phyloP scores from a whole-genome alignment of 1,140 invertebrate species.

The Apis laboriosa region DNA sequence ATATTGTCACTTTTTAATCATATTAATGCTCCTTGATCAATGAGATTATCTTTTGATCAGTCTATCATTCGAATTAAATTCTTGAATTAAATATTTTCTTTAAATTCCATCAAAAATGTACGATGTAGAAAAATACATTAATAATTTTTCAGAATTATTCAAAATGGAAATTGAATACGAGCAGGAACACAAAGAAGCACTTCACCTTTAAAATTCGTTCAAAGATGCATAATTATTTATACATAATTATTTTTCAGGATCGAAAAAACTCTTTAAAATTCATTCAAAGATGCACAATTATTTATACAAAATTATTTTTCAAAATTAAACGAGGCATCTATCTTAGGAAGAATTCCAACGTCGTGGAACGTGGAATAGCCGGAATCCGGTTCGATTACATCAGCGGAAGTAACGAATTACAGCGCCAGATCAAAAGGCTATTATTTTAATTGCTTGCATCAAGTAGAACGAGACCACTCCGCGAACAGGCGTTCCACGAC shows the following conservation, averaged over 20 bases:
- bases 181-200: too few species aligned
- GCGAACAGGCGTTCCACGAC: slow-evolving; percentile 17
- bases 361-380: not conserved
- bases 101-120: too few species aligned
- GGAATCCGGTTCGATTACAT: slow-evolving; percentile 2
- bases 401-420: slow-evolving; percentile 8
- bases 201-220: too few species aligned
- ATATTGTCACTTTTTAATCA: not conserved
- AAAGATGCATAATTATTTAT: too few species aligned
- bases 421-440: slow-evolving; percentile 13
- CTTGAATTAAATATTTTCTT: too few species aligned
- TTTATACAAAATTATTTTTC: not conserved
- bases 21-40: not conserved
- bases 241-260: not conserved
- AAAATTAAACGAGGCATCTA: not conserved
- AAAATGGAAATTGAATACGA: too few species aligned
- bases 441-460: slow-evolving; percentile 57
- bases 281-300: too few species aligned
- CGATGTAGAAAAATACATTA: too few species aligned
- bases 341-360: not conserved
- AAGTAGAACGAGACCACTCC: slow-evolving; percentile 42
- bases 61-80: too few species aligned
- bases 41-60: too few species aligned
- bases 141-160: too few species aligned
- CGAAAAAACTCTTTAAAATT: too few species aligned